A percentile compares a stretch with the other conserved stretches of the same genome.
phyloP scores from a whole-genome alignment of 1,140 invertebrate species.

The Asbolus verrucosus region DNA sequence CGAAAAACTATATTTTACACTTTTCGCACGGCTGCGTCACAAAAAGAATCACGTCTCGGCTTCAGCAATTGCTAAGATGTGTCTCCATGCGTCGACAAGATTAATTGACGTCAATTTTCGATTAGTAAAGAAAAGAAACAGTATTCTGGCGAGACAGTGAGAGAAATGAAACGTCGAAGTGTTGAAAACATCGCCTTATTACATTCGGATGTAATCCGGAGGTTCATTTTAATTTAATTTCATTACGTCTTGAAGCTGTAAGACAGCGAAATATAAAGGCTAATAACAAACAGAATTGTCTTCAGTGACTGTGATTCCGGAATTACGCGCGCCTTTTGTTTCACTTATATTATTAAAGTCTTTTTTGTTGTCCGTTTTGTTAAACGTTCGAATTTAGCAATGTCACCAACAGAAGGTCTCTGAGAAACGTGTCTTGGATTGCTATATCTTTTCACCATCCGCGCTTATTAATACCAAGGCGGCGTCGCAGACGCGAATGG shows the following conservation, averaged over 20 bases:
- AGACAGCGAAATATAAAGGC: slow-evolving; percentile 45
- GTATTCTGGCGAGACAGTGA: slow-evolving; percentile 12
- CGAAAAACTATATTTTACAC: not conserved
- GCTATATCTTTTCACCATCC: slow-evolving; percentile 26
- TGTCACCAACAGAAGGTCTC: slow-evolving; percentile 18
- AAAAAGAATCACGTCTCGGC: slow-evolving; percentile 2
- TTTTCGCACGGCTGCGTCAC: slow-evolving; percentile 9
- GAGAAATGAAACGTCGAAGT: slow-evolving; percentile 25
- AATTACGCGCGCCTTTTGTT: slow-evolving; percentile 41
- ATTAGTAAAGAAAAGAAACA: slow-evolving; percentile 14
- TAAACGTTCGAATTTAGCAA: slow-evolving; percentile 34
- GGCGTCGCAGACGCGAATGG: slow-evolving; percentile 11
- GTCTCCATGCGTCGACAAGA: not conserved
- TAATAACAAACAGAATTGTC: slow-evolving; percentile 44
- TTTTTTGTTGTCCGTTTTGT: slow-evolving; percentile 32
- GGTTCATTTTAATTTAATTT: slow-evolving; percentile 45
- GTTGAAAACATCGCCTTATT: slow-evolving; percentile 22
- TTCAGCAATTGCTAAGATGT: not conserved
- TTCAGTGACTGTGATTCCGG: slow-evolving; percentile 41
- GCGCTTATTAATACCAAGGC: slow-evolving; percentile 19
- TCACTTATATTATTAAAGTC: slow-evolving; percentile 37
- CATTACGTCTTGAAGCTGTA: slow-evolving; percentile 28
- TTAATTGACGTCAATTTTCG: slow-evolving; percentile 27
- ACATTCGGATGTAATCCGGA: slow-evolving; percentile 37
- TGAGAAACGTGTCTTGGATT: slow-evolving; percentile 25